Evolutionary conservation across 2,113 vertebrate genomes (phyloP), one percentile per base, ranked within the genome.

Genomic region (Zeus faber): DNA sequence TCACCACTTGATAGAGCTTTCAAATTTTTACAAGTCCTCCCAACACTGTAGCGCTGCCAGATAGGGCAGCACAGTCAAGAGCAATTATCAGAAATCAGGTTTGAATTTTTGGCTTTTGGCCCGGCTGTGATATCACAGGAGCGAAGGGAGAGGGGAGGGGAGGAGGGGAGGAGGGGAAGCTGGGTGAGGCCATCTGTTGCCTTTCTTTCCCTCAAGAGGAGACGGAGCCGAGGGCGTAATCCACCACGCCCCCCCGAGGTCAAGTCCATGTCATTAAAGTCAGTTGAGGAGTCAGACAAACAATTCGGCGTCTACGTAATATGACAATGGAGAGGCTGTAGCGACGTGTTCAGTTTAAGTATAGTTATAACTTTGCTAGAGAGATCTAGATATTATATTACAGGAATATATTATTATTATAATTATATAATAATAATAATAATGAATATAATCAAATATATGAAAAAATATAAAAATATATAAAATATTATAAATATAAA

Each of bases 131-230:
- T 7, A 6, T 25, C 16, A 37, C n/a, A n/a, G n/a, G 33, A 37
- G 11, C 11, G 3, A n/a, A 14, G 13, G 33, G 33, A 35, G 33
- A 14, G n/a, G 11, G 33, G n/a, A 14, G 33, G n/a, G 33, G 33
- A 37, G 31, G 31, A 33, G 31, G 56, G 25, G 35, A 54, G 25
- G 33, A 59, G 25, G 4, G 9, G 35, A 52, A 56, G 46, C 56
- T 44, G 48, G 61, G 74, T 26, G 27, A 54, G 54, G 49, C 67
- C 76, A 77, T 80, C 71, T 80, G 76, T 50, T 70, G 75, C 54
- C 67, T 74, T 72, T 67, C 50, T 76, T 62, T 73, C 45, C 39
- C 31, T 54, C 51, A 52, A 26, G 71, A 37, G n/a, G 53, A 63
- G 0, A 0, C 35, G 44, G 58, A 63, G 39, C 44, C 56, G 21